phyloP scores from a whole-genome alignment of 2,113 vertebrate species.

The Pontoporia blainvillei region DNA sequence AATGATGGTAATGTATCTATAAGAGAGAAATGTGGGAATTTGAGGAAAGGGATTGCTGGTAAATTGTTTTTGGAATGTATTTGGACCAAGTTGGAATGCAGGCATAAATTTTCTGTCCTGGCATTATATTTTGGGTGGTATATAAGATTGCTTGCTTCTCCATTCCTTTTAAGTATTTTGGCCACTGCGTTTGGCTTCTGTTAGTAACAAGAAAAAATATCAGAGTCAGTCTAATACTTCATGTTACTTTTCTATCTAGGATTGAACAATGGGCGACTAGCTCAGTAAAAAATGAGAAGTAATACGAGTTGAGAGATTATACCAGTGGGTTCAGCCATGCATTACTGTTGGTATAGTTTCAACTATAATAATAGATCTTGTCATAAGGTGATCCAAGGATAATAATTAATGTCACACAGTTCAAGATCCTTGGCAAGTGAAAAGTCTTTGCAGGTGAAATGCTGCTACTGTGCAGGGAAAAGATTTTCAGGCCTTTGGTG shows the following conservation, averaged over 20 bases:
- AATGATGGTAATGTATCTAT: background rate
- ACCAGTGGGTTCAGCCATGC: background rate
- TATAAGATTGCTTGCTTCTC: background rate
- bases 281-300: conserved; percentile 26
- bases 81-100: background rate
- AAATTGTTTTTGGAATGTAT: conserved; percentile 36
- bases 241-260: background rate
- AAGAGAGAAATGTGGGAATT: conserved; percentile 19
- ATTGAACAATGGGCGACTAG: background rate
- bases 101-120: background rate
- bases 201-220: conserved; percentile 22
- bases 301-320: background rate
- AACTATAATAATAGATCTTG: conserved; percentile 4
- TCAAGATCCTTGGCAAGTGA: conserved; percentile 20
- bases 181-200: background rate
- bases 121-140: background rate
- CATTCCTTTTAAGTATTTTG: conserved; percentile 24
- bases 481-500: conserved; percentile 20
- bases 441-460: conserved; percentile 14
- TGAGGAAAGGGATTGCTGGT: conserved; percentile 9
- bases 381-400: background rate
- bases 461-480: background rate
- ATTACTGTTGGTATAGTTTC: background rate
- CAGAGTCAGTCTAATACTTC: background rate
- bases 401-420: conserved; percentile 39